Conservation (phyloP, 2,797 vertebrate species). For the Podarcis siculus region DNA sequence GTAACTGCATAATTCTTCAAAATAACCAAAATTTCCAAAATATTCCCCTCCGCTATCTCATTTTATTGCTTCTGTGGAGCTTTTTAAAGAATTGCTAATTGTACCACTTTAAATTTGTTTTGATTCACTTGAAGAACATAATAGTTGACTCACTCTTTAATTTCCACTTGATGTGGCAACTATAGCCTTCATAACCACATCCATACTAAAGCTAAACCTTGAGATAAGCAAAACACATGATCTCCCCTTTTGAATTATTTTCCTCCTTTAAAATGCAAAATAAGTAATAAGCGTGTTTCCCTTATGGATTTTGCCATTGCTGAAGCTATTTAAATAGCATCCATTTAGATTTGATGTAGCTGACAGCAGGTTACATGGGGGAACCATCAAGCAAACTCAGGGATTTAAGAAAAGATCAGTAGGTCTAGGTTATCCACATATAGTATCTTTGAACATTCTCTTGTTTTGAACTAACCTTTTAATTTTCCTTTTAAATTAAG, state of each 20-base stretch:
- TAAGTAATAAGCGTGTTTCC: constrained; percentile 64
- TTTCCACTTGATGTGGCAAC: background rate
- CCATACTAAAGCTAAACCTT: constrained; percentile 54
- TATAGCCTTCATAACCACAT: constrained; percentile 40
- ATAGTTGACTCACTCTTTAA: background rate
- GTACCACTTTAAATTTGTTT: background rate
- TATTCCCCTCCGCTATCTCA: constrained; percentile 41
- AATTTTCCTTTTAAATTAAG: constrained; percentile 27
- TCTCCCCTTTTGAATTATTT: constrained; percentile 26
- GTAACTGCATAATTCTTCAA: constrained; percentile 32
- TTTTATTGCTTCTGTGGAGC: constrained; percentile 29
- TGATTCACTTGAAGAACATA: background rate
- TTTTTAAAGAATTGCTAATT: constrained; percentile 28
- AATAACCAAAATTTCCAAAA: constrained; percentile 30
- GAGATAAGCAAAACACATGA: constrained; percentile 24
- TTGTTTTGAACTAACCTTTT: constrained; percentile 41
- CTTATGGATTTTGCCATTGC: constrained; percentile 46
- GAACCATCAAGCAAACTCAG: constrained; percentile 78
- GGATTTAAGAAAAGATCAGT: constrained; percentile 72
- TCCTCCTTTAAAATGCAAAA: constrained; percentile 48
- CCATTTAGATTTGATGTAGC: constrained; percentile 76
- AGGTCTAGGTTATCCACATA: constrained; percentile 55
- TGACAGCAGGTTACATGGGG: constrained; percentile 70
- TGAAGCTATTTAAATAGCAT: constrained; percentile 72
- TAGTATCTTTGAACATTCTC: constrained; percentile 57